Evolutionary conservation across 2,888 invertebrate species (phyloP).

Genomic region (Cephonodes hylas): DNA sequence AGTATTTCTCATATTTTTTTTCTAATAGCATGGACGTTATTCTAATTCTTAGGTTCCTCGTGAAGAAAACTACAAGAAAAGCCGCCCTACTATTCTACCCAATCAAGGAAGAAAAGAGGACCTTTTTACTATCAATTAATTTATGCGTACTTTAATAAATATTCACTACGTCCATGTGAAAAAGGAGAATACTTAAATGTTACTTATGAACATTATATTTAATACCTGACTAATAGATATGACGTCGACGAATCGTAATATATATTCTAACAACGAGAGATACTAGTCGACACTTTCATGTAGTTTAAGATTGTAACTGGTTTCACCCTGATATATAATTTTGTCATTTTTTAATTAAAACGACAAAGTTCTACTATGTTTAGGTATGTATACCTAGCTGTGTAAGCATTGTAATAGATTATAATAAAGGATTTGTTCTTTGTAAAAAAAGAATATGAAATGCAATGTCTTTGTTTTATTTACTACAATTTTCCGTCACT

Average conservation of each 20-base stretch:
- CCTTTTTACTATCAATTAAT: too few species aligned
- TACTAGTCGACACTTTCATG: constrained; percentile 7
- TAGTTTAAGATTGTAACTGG: neutral
- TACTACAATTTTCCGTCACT: too few species aligned
- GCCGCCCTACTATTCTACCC: too few species aligned
- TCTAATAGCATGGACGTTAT: neutral
- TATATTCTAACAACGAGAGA: neutral
- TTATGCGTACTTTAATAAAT: too few species aligned
- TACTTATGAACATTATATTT: too few species aligned
- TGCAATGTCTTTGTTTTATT: constrained; percentile 26
- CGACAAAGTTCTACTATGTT: constrained; percentile 57
- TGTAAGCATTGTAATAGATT: constrained; percentile 25
- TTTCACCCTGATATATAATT: constrained; percentile 30
- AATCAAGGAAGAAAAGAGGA: too few species aligned
- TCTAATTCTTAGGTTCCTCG: too few species aligned
- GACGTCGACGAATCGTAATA: neutral
- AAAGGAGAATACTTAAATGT: too few species aligned
- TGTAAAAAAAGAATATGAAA: constrained; percentile 31
- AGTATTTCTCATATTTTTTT: neutral
- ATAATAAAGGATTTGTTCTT: constrained; percentile 36
- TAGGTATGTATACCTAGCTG: constrained; percentile 20
- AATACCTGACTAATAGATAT: too few species aligned
- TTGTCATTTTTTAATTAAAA: constrained; percentile 70
- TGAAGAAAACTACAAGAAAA: too few species aligned
- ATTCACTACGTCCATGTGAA: neutral